Evolutionary conservation across 1,140 invertebrate species (phyloP).

Genomic region (Aphelinus atriplicis): DNA sequence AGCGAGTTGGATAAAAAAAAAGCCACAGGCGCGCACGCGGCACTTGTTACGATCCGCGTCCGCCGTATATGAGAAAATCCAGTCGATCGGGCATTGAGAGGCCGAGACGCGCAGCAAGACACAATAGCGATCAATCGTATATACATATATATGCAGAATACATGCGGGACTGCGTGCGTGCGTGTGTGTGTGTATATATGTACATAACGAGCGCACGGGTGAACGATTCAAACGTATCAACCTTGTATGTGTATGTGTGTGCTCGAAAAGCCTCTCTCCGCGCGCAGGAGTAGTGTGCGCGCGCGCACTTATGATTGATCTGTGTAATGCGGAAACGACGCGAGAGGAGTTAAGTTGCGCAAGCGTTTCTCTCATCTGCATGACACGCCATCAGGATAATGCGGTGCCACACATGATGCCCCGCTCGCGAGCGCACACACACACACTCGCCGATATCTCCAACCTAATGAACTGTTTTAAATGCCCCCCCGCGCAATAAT

Average conservation of each 20-base stretch:
- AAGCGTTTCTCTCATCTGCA: constrained; percentile 7
- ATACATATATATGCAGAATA: neutral
- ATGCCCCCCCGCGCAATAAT: too few species aligned
- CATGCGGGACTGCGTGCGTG: too few species aligned
- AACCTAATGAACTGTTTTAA: too few species aligned
- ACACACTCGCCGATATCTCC: too few species aligned
- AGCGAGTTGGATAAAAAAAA: constrained; percentile 23
- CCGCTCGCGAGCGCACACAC: too few species aligned
- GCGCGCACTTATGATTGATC: constrained; percentile 28
- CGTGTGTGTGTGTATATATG: neutral
- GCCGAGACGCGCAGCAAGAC: constrained; percentile 1
- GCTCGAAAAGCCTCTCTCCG: neutral
- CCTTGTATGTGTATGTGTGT: neutral
- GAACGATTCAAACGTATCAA: constrained; percentile 30
- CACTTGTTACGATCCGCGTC: neutral
- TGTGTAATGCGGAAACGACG: constrained; percentile 34
- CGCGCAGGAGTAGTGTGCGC: too few species aligned
- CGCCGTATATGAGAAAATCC: neutral
- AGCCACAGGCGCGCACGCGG: too few species aligned
- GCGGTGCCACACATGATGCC: too few species aligned
- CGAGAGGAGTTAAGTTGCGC: constrained; percentile 26
- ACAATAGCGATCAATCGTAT: constrained; percentile 29
- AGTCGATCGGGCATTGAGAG: constrained; percentile 5
- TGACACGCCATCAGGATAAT: too few species aligned
- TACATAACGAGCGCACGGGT: constrained; percentile 8